Percentiles rank a stretch among this genome's conserved stretches.
Conservation (phyloP, 2,113 vertebrate genomes). For the Lophochroa leadbeateri region DNA sequence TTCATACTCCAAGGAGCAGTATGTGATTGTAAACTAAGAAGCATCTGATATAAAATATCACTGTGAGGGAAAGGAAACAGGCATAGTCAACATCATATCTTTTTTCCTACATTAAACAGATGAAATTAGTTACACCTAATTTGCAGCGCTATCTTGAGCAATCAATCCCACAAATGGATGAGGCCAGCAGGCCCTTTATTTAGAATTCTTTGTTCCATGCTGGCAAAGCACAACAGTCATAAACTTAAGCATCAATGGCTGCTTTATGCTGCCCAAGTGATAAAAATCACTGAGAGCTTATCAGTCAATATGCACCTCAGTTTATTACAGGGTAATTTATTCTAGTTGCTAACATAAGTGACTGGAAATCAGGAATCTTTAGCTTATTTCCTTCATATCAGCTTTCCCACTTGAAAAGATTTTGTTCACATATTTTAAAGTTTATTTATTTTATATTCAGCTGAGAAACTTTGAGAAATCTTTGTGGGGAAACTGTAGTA, state of each 20-base stretch:
- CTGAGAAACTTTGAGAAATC: not conserved
- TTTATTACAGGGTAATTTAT: slow-evolving; percentile 6
- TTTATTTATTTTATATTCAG: not conserved
- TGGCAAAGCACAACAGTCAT: not conserved
- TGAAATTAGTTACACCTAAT: slow-evolving; percentile 4
- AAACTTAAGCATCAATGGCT: not conserved
- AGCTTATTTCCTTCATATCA: not conserved
- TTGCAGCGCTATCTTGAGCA: not conserved
- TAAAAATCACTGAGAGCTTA: not conserved
- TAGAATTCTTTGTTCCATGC: not conserved
- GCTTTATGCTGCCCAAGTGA: not conserved
- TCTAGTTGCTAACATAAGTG: not conserved
- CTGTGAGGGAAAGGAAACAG: not conserved
- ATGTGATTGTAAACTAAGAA: not conserved
- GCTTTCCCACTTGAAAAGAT: not conserved
- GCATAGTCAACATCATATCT: not conserved
- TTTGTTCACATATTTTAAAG: not conserved
- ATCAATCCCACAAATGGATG: not conserved
- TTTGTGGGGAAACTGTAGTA: not conserved
- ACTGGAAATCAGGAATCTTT: slow-evolving; percentile 3
- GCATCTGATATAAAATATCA: not conserved
- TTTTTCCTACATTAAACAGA: not conserved
- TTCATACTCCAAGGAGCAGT: not conserved
- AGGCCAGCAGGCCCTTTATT: not conserved
- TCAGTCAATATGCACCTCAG: not conserved